Percentiles rank a stretch among this genome's conserved stretches.
These are phyloP conservation scores for Psittacus erithacus DNA, from an alignment of 2,113 vertebrate genomes.

Conservation along the genomic window DNA sequence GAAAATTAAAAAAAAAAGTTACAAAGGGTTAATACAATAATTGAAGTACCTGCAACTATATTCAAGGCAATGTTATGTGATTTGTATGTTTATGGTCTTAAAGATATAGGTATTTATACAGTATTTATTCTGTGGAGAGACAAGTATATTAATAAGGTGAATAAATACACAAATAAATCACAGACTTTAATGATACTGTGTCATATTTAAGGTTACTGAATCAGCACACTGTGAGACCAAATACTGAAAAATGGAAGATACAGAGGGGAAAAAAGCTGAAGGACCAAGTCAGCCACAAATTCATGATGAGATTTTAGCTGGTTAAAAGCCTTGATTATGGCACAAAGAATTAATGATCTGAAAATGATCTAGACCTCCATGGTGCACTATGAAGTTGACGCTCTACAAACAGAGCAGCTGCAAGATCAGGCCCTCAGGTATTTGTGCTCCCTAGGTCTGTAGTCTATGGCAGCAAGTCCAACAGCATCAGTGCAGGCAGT, in stretches of 20 bases:
- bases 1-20: not conserved
- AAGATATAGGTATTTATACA: not conserved
- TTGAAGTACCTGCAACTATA: not conserved
- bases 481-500: rapidly evolving
- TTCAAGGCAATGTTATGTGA: not conserved
- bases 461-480: not conserved
- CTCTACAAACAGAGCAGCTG: not conserved
- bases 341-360: slow-evolving; percentile 1
- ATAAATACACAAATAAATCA: not conserved
- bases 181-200: not conserved
- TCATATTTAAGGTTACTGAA: not conserved
- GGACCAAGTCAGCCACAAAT: not conserved
- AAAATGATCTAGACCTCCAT: not conserved
- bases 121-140: not conserved
- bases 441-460: not conserved
- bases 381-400: not conserved
- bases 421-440: not conserved
- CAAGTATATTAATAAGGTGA: not conserved
- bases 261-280: not conserved
- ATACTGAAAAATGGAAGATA: not conserved
- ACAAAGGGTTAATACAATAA: not conserved
- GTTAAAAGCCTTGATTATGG: not conserved
- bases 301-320: not conserved
- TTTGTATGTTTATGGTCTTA: not conserved
- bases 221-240: not conserved